Evolutionary conservation across 2,888 invertebrate species (phyloP), one percentile per base, ranked within the genome.

Genomic region (Priocnemis perturbator): DNA sequence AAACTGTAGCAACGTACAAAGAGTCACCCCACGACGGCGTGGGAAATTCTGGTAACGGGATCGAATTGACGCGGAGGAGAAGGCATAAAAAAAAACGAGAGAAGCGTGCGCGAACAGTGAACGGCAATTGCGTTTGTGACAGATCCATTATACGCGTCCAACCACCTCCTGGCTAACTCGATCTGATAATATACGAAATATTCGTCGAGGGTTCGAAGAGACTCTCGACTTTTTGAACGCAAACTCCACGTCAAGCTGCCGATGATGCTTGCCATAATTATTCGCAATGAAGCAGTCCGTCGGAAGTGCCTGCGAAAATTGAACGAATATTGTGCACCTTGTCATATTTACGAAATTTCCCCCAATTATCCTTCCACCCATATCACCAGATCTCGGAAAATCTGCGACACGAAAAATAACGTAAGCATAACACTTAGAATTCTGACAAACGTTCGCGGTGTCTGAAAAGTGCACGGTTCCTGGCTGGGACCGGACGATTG

Each of bases 11-110:
- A 71, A 67, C 68, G 71, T 67, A 77, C 64, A 78, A 74, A 77
- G 77, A 75, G 75, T 74, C 79, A 74, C 73, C 81, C 78, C 76
- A 67, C 74, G 45, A 60, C 5, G 71, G 78, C 86, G 87, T 87
- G 87, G 87, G 87, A 87, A 87, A 85, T 79, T 76, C 77, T 61
- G 71, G 66, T 9, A 37, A 37, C 73, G 68, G 74, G 71, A 78
- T 71, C 76, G 71, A 69, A 73, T 69, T 62, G 66, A 60, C 62
- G 70, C 64, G 60, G 50, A 64, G 21, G 52, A 63, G 74, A 74
- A 75, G 23, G 58, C n/a, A n/a, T n/a, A n/a, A n/a, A n/a, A n/a
- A n/a, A 5, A 68, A 15, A 55, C 5, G 58, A 56, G 70, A 26
- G 60, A 65, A 76, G 71, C 74, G 74, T 69, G 74, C 61, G 5